Percentiles rank a stretch among this genome's conserved stretches.
phyloP scores from a whole-genome alignment of 2,888 invertebrate species.

The Coelinius sp. region DNA sequence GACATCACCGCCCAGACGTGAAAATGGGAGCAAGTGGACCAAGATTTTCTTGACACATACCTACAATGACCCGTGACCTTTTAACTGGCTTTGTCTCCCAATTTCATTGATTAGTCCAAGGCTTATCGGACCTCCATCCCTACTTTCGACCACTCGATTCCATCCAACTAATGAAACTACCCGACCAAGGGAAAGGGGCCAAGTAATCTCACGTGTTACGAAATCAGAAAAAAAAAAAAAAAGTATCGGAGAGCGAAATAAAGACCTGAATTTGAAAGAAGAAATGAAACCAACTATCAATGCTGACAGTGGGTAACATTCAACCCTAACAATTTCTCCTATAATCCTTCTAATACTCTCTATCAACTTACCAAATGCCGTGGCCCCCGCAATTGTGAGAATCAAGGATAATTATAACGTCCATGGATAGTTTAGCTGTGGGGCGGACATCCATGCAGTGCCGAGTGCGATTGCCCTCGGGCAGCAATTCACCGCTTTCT shows the following conservation, averaged over 20 bases:
- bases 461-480: slow-evolving; percentile 57
- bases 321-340: not conserved
- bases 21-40: slow-evolving; percentile 14
- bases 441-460: slow-evolving; percentile 43
- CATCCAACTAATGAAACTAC: slow-evolving; percentile 68
- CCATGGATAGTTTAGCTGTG: slow-evolving; percentile 63
- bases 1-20: slow-evolving; percentile 11
- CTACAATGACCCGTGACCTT: slow-evolving; percentile 50
- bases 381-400: slow-evolving; percentile 58
- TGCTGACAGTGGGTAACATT: slow-evolving; percentile 2
- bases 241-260: slow-evolving; percentile 8
- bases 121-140: slow-evolving; percentile 53
- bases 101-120: slow-evolving; percentile 68
- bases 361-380: slow-evolving; percentile 32
- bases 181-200: slow-evolving; percentile 48
- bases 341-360: slow-evolving; percentile 37
- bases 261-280: not conserved
- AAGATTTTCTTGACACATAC: slow-evolving; percentile 34
- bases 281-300: not conserved
- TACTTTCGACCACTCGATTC: slow-evolving; percentile 58
- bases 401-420: slow-evolving; percentile 69
- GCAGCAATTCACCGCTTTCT: slow-evolving; percentile 63
- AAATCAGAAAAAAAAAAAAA: slow-evolving; percentile 45
- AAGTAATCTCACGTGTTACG: slow-evolving; percentile 61
- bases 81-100: slow-evolving; percentile 65